Conservation (phyloP, 2,888 invertebrate genomes). For the Trissolcus brochymenae region DNA sequence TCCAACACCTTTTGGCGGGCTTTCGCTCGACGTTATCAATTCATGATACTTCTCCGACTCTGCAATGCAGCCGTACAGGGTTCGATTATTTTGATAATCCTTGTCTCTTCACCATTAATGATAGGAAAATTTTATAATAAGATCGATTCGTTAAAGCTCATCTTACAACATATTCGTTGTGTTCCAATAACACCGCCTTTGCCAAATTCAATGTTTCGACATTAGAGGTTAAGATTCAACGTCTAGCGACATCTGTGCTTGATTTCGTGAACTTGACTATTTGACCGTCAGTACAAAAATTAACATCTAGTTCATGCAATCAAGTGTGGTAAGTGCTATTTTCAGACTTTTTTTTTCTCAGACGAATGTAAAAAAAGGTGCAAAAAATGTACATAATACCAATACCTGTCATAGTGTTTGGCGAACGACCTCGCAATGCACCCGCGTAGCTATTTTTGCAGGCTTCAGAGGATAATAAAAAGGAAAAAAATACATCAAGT, state of each 20-base stretch:
- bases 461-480: slow-evolving; percentile 75
- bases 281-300: too few relatives aligned
- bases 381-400: slow-evolving; percentile 75
- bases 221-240: too few relatives aligned
- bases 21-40: slow-evolving; percentile 84
- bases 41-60: slow-evolving; percentile 86
- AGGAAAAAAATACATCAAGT: slow-evolving; percentile 74
- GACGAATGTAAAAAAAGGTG: slow-evolving; percentile 58
- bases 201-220: slow-evolving; percentile 2
- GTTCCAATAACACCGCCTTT: not conserved
- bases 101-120: slow-evolving; percentile 35
- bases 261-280: too few relatives aligned
- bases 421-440: slow-evolving; percentile 90
- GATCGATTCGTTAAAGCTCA: slow-evolving; percentile 35
- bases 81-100: slow-evolving; percentile 27
- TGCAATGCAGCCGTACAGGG: slow-evolving; percentile 68
- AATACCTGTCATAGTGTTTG: slow-evolving; percentile 92
- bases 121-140: slow-evolving; percentile 52
- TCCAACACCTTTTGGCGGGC: slow-evolving; percentile 80
- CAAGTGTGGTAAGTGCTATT: not conserved
- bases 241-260: too few relatives aligned
- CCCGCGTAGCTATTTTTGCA: slow-evolving; percentile 88
- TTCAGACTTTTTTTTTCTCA: not conserved
- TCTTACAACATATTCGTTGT: not conserved
- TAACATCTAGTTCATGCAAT: not conserved